Evolutionary conservation across 2,113 vertebrate species (phyloP).

Genomic region (Pipa parva): DNA sequence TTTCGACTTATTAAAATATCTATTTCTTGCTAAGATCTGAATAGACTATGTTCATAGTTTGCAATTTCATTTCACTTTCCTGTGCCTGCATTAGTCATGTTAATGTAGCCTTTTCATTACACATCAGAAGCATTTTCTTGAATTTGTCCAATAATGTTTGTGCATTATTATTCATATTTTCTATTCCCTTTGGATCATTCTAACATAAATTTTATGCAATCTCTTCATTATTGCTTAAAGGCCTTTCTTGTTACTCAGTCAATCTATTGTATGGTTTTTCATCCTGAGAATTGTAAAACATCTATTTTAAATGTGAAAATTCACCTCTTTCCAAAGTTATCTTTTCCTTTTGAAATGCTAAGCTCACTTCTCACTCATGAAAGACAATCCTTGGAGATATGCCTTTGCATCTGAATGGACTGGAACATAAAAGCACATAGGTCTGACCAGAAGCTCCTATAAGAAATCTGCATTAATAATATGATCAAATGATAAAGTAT

Average conservation of each 20-base stretch:
- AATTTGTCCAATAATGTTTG: conserved; percentile 36
- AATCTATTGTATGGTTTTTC: conserved; percentile 28
- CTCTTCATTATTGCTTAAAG: conserved; percentile 34
- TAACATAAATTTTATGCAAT: conserved; percentile 19
- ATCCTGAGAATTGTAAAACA: conserved; percentile 33
- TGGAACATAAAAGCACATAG: neutral
- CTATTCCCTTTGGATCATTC: conserved; percentile 23
- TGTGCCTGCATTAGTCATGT: conserved; percentile 15
- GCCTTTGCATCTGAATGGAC: neutral
- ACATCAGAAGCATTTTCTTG: conserved; percentile 29
- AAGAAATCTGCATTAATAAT: neutral
- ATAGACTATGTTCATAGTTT: too few species aligned
- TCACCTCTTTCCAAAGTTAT: conserved; percentile 20
- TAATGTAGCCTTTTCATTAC: conserved; percentile 31
- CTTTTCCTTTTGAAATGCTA: conserved; percentile 23
- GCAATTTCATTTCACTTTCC: neutral
- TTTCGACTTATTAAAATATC: too few species aligned
- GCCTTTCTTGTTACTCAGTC: conserved; percentile 29
- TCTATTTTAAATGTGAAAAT: conserved; percentile 34
- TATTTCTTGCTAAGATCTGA: too few species aligned
- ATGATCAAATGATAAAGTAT: neutral
- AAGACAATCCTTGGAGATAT: conserved; percentile 15
- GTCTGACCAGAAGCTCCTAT: neutral
- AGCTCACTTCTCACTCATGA: neutral
- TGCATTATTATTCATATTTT: conserved; percentile 29